Conservation (phyloP, 2,888 invertebrate genomes). For the Amblyteles armatorius region DNA sequence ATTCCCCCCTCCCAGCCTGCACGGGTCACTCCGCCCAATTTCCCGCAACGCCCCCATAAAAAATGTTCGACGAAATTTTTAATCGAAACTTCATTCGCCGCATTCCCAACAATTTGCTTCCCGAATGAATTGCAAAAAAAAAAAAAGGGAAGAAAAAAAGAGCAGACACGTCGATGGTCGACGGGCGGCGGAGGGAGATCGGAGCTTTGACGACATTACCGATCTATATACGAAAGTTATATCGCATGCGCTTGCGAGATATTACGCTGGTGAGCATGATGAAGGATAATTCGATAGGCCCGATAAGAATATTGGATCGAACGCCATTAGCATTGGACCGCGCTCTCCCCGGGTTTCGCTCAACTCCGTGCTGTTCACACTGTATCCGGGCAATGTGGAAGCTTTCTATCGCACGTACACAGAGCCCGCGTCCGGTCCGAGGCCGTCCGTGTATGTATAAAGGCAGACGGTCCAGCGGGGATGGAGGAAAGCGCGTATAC, state of each 20-base stretch:
- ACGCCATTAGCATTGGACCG: conserved; percentile 68
- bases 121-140: not conserved
- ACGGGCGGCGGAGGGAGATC: not conserved
- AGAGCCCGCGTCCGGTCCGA: not conserved
- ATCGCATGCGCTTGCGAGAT: conserved; percentile 50
- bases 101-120: not conserved
- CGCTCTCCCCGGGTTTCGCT: conserved; percentile 43
- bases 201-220: conserved; percentile 39
- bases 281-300: conserved; percentile 69
- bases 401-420: conserved; percentile 60
- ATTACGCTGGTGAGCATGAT: conserved; percentile 64
- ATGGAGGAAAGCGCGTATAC: conserved; percentile 66
- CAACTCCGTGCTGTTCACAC: conserved; percentile 49
- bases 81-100: not conserved
- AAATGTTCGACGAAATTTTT: not conserved
- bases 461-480: not conserved
- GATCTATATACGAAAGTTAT: conserved; percentile 16
- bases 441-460: not conserved
- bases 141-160: not conserved
- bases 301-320: conserved; percentile 71
- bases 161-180: not conserved
- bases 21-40: no score
- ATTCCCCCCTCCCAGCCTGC: no score
- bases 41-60: not conserved
- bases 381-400: conserved; percentile 47